phyloP scores from a whole-genome alignment of 1,140 invertebrate species.

The Diabrotica undecimpunctata region DNA sequence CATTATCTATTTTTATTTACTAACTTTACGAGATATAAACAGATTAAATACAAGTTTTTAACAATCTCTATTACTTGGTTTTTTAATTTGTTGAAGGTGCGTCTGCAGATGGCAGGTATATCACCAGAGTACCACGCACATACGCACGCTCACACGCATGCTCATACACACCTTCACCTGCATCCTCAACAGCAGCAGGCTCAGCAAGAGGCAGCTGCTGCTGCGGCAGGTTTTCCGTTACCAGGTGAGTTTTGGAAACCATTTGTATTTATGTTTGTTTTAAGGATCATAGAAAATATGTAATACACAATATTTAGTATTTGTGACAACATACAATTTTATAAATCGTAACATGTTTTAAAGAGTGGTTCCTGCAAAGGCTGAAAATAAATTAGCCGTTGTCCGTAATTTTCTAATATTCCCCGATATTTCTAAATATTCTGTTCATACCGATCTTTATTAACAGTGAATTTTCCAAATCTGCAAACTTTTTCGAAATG shows the following conservation, averaged over 20 bases:
- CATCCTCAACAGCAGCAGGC: conserved; percentile 79
- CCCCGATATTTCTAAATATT: no score
- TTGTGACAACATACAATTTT: not conserved
- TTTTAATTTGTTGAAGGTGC: conserved; percentile 51
- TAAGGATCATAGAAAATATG: conserved; percentile 24
- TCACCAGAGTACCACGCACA: conserved; percentile 78
- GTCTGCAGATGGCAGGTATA: conserved; percentile 82
- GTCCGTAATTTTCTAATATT: no score
- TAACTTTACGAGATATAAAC: no score
- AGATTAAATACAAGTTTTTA: not conserved
- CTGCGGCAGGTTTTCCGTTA: conserved; percentile 59
- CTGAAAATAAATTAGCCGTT: no score
- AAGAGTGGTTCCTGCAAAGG: no score
- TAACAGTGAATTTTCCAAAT: no score
- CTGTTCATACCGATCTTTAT: no score
- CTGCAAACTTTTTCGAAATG: no score
- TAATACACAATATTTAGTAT: not conserved
- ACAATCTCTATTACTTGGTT: not conserved
- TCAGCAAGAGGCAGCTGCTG: conserved; percentile 59
- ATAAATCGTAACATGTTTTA: not conserved
- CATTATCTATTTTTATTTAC: no score
- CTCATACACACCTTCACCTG: conserved; percentile 86
- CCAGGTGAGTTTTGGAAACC: conserved; percentile 49
- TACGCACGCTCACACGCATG: conserved; percentile 83
- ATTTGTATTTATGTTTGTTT: no score